A percentile compares a stretch with the other conserved stretches of the same genome.
phyloP scores from a whole-genome alignment of 2,888 invertebrate species.

The Xanthorhoe designata region DNA sequence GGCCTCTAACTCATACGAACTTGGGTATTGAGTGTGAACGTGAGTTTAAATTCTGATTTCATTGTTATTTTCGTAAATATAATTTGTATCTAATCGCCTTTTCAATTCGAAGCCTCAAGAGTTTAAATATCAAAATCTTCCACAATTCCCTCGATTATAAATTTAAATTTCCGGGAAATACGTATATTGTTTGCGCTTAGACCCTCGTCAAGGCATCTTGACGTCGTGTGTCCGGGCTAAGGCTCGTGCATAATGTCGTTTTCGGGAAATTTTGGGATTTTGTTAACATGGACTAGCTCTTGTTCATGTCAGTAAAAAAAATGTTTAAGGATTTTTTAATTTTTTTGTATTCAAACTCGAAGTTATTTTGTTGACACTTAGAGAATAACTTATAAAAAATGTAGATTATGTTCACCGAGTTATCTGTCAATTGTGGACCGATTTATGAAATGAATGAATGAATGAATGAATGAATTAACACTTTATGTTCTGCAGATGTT shows the following conservation, averaged over 20 bases:
- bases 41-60: too few relatives aligned
- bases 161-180: slow-evolving; percentile 31
- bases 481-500: too few relatives aligned
- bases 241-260: slow-evolving; percentile 24
- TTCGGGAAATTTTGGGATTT: slow-evolving; percentile 24
- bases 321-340: background rate
- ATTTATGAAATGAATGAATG: too few relatives aligned
- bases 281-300: slow-evolving; percentile 19
- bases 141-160: slow-evolving; percentile 29
- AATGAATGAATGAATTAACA: too few relatives aligned
- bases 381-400: too few relatives aligned
- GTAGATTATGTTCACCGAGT: too few relatives aligned
- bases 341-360: background rate
- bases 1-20: too few relatives aligned
- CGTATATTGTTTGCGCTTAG: slow-evolving; percentile 30
- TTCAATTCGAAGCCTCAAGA: slow-evolving; percentile 11
- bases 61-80: background rate
- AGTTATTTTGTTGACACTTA: background rate
- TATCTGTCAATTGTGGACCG: too few relatives aligned
- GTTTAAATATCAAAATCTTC: slow-evolving; percentile 23
- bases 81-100: background rate
- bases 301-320: slow-evolving; percentile 21
- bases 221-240: slow-evolving; percentile 29
- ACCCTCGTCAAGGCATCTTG: slow-evolving; percentile 34
- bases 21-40: too few relatives aligned